phyloP scores from a whole-genome alignment of 1,140 invertebrate genomes.

The Macrobrachium rosenbergii region DNA sequence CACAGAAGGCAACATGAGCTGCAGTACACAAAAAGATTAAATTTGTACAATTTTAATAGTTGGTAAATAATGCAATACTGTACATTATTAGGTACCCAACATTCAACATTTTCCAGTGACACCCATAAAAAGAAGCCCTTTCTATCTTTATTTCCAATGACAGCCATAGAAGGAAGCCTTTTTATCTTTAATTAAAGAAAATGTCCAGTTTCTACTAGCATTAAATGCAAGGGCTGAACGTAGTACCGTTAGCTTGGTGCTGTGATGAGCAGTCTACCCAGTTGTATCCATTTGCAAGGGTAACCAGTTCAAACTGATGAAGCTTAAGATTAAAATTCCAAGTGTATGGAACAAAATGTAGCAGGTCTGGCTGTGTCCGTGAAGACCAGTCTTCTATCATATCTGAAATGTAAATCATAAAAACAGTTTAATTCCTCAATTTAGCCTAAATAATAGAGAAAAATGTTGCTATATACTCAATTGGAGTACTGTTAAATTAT shows the following conservation, averaged over 20 bases:
- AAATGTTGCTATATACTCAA: too few relatives aligned
- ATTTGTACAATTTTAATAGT: neutral
- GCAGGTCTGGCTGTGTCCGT: slow-evolving; percentile 89
- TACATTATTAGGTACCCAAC: too few relatives aligned
- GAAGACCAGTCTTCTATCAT: slow-evolving; percentile 96
- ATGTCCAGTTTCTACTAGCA: neutral
- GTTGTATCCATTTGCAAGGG: slow-evolving; percentile 96
- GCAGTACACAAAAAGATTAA: slow-evolving; percentile 38
- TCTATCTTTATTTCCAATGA: too few relatives aligned
- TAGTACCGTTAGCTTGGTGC: slow-evolving; percentile 88
- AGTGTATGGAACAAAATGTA: slow-evolving; percentile 97
- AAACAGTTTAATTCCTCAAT: neutral
- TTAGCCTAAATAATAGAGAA: too few relatives aligned
- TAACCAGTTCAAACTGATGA: slow-evolving; percentile 96
- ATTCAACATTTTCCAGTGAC: too few relatives aligned
- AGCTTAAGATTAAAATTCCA: slow-evolving; percentile 92
- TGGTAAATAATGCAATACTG: neutral
- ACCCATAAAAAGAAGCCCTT: too few relatives aligned
- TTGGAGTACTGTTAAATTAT: too few relatives aligned
- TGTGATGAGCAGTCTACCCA: slow-evolving; percentile 98
- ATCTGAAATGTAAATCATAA: slow-evolving; percentile 73
- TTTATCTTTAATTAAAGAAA: too few relatives aligned
- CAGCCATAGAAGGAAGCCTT: too few relatives aligned
- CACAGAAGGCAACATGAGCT: slow-evolving; percentile 74
- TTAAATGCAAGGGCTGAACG: neutral